Evolutionary conservation across 2,888 invertebrate genomes (phyloP), one percentile per base, ranked within the genome.

Genomic region (Orchesellides sinensis): DNA sequence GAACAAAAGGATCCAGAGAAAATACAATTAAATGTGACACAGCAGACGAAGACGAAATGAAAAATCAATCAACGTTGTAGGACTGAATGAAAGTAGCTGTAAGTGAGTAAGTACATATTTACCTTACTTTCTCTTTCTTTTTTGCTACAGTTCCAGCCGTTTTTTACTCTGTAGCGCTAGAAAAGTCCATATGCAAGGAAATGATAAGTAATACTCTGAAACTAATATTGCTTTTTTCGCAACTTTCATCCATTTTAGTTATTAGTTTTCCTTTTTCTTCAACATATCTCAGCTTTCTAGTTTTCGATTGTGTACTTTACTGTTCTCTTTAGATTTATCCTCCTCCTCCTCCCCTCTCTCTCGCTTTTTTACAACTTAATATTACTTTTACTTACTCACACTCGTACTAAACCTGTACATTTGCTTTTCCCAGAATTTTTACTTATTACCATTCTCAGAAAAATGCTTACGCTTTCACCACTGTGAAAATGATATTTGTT

Each of bases 1-100:
- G 78, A 19, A 74, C 17, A 81, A 72, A 49, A 23, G n/a, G 47
- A 47, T 59, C 10, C 8, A 68, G 19, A 32, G 54, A 40, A 25
- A 47, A 40, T 14, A 68, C 27, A 73, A 61, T 66, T 35, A 68
- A 32, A 70, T 54, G 77, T 84, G 81, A 63, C 72, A 82, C 52
- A 35, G 52, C n/a, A 73, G 29, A 32, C 23, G 63, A 14, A 56
- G 47, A 21, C n/a, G 12, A 56, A 66, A 29, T 59, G n/a, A 54
- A 32, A 61, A 27, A 54, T 3, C 65, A 40, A 54, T 56, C 40
- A 72, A n/a, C n/a, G n/a, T n/a, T n/a, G n/a, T n/a, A 14, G 40
- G 25, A 25, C 3, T 32, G 45, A 19, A 54, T 27, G 59, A 49
- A 63, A n/a, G 56, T 2, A 35, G 10, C 17, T 5, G 65, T 21